Base-by-base conservation (phyloP, 1,140 invertebrate species). In the Drosophila takahashii region DNA sequence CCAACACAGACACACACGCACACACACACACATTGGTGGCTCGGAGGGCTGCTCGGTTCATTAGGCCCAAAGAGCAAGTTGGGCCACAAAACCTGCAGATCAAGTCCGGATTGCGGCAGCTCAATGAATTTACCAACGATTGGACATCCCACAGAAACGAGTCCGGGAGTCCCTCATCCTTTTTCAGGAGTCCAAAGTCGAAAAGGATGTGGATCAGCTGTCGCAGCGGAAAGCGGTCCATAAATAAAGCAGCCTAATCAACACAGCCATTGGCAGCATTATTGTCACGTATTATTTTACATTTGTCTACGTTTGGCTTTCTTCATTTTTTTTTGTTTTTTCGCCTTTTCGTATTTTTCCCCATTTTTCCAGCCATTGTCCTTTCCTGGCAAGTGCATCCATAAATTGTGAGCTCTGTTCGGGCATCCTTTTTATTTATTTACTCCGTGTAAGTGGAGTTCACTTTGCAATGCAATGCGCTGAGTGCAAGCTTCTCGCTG, bases 241-340 rank as follows among this genome's bases (percentile, higher is more conserved):
- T 84, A 85, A 85, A 84, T 85, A 84, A 85, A 58, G 26, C 81
- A 85, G 77, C 50, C 81, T 84, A 86, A 84, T 84, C 81, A 86
- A 79, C 77, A 75, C 66, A 77, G 66, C 54, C 81, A 84, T 81
- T 84, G 61, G 41, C 77, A 85, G 69, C 78, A 77, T 80, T 85
- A 84, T 87, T 81, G 81, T 78, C 83, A 85, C 74, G 78, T 81
- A 80, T 81, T 84, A 80, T 86, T 85, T 81, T 85, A 84, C 81
- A 85, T 73, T 84, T 81, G 81, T 77, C 72, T 61, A 61, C 77
- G 79, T 80, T 85, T 74, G 65, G 64, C 77, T 72, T 62, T 36
- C 22, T 54, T 29, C 27, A 32, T 27, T 36, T 26, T n/a, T 8
- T 34, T 22, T 4, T 27, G 9, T 11, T 10, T 32, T 32, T 13